Evolutionary conservation across 2,113 vertebrate genomes (phyloP), one percentile per base, ranked within the genome.

Genomic region (Callospermophilus lateralis): DNA sequence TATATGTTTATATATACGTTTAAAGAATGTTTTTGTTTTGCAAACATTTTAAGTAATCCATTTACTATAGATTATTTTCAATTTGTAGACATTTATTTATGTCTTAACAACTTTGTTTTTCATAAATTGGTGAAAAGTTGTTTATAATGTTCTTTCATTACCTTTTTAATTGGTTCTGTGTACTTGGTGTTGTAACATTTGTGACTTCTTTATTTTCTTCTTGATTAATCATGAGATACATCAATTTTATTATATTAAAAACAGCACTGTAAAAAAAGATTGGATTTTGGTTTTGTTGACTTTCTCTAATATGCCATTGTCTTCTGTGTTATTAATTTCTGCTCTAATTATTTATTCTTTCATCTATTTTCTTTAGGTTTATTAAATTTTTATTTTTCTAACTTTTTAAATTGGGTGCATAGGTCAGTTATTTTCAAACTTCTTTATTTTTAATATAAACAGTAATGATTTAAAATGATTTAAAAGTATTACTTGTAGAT

Each of bases 391-490:
- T 85, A 20, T 86, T 84, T 85, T 83, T 65, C 30, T 28, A 48
- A 6, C 24, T 84, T 63, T 91, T 81, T 42, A 91, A 94, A 1
- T 93, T 91, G 51, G n/a, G 77, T 92, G 5, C 53, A 48, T 63
- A 63, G 61, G 24, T 53, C 53, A 81, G 17, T 83, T 92, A 72
- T 83, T 80, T 84, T 72, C 28, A 61, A 53, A 15, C 2, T 76
- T 91, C 42, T 63, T 63, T 63, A 63, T n/a, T 84, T 83, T 70
- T 81, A 61, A 70, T 87, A 81, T 8, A 87, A 96, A 83, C n/a
- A 19, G 1, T 68, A 76, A 76, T 30, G 28, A 28, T 91, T 90
- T 76, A 77, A 67, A 68, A 87, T 61, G 76, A 32, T 76, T 65
- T 26, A 30, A 32, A 73, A 87, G 8, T 67, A 16, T 91, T 83